Percentiles rank a stretch among this genome's conserved stretches.
Conservation (phyloP, 2,797 vertebrate genomes). For the Alauda arvensis region DNA sequence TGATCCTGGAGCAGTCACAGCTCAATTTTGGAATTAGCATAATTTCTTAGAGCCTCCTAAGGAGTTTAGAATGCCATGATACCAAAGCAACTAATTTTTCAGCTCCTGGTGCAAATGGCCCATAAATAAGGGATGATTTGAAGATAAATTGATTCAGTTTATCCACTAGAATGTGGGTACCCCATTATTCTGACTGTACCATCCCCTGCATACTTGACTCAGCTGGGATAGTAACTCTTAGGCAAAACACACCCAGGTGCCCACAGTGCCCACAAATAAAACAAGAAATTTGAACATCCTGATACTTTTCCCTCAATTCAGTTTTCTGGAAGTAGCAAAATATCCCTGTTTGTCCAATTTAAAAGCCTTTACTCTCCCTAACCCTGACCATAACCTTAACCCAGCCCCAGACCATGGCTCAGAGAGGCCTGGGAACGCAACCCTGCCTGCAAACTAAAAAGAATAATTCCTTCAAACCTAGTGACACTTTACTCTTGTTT, state of each 20-base stretch:
- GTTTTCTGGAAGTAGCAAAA: slow-evolving; percentile 1
- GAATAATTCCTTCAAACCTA: background rate
- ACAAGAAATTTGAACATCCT: background rate
- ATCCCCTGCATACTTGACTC: background rate
- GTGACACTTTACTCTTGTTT: background rate
- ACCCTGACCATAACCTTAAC: slow-evolving; percentile 11
- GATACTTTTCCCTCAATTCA: background rate
- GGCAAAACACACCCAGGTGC: background rate
- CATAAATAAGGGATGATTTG: background rate
- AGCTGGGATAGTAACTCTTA: background rate
- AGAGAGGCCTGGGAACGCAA: background rate
- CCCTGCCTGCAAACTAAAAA: background rate
- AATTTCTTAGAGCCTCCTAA: background rate
- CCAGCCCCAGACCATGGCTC: background rate
- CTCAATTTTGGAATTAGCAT: background rate
- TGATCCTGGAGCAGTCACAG: background rate
- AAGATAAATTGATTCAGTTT: background rate
- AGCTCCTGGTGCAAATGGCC: background rate
- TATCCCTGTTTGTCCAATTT: background rate
- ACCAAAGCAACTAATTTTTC: background rate
- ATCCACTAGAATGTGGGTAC: background rate
- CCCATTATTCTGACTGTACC: background rate
- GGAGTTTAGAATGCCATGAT: background rate
- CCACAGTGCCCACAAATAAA: background rate
- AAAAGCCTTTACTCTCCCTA: slow-evolving; percentile 20